A percentile compares a stretch with the other conserved stretches of the same genome.
These are phyloP conservation scores for Maconellicoccus hirsutus DNA, from an alignment of 1,140 invertebrate species.

Conservation along the genomic window DNA sequence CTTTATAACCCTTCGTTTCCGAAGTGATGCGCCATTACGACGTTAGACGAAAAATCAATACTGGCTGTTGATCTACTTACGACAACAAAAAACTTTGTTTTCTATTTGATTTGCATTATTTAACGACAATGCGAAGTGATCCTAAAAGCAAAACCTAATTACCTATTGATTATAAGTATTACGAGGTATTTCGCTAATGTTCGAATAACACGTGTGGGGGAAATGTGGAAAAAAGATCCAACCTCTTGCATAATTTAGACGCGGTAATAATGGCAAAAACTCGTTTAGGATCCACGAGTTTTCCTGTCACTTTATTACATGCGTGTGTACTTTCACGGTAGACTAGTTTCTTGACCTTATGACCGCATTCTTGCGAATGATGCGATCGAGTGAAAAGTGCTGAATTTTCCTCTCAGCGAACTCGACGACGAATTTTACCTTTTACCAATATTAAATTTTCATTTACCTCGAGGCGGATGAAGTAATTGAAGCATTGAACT, in stretches of 20 bases:
- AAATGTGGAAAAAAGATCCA: too few species aligned
- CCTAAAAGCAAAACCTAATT: not conserved
- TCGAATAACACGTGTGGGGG: too few species aligned
- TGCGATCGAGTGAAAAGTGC: not conserved
- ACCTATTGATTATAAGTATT: not conserved
- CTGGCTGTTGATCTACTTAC: not conserved
- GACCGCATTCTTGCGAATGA: not conserved
- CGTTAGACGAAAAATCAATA: not conserved
- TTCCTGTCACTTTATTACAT: not conserved
- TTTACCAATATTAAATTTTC: too few species aligned
- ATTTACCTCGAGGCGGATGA: not conserved
- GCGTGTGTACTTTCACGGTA: not conserved
- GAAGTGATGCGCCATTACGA: too few species aligned
- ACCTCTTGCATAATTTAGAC: not conserved
- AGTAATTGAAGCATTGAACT: not conserved
- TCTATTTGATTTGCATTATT: not conserved
- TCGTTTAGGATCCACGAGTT: not conserved
- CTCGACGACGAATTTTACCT: too few species aligned
- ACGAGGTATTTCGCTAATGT: not conserved
- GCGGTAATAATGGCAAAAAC: not conserved
- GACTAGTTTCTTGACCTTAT: conserved; percentile 9
- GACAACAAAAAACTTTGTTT: not conserved
- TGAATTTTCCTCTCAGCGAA: not conserved
- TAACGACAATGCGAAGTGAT: not conserved
- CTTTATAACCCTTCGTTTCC: too few species aligned